These are phyloP conservation scores for Hippocampus kuda DNA, from an alignment of 2,797 vertebrate genomes.

Conservation along the genomic window DNA sequence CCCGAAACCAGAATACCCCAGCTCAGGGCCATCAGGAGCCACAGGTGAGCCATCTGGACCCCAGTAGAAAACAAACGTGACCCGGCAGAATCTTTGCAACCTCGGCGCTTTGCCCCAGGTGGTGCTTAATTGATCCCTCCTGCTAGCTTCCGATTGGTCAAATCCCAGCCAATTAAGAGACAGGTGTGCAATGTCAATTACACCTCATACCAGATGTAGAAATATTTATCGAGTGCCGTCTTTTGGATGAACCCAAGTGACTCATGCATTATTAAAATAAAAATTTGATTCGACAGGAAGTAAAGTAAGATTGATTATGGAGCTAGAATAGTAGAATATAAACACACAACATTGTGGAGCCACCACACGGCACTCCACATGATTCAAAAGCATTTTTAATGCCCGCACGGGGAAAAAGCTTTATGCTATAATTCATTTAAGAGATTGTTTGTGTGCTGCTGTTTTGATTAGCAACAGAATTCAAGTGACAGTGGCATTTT, in stretches of 20 bases:
- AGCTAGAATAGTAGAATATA: too few species aligned
- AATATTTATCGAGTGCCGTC: not conserved
- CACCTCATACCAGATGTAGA: not conserved
- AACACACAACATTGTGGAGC: too few species aligned
- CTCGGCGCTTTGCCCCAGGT: not conserved
- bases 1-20: constrained; percentile 22
- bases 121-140: constrained; percentile 25
- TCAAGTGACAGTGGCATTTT: not conserved
- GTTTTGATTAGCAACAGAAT: not conserved
- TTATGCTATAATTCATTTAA: too few species aligned
- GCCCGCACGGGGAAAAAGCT: rapidly evolving
- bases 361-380: too few species aligned
- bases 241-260: not conserved
- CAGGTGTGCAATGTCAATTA: not conserved
- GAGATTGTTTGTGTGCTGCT: not conserved
- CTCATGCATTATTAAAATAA: not conserved
- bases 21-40: constrained; percentile 13
- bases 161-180: not conserved
- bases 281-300: not conserved
- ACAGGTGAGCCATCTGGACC: constrained; percentile 35
- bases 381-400: too few species aligned
- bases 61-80: not conserved
- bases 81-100: not conserved
- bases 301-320: too few species aligned
- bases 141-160: constrained; percentile 12